Evolutionary conservation across 2,888 invertebrate species (phyloP).

Genomic region (Yponomeuta sedellus): DNA sequence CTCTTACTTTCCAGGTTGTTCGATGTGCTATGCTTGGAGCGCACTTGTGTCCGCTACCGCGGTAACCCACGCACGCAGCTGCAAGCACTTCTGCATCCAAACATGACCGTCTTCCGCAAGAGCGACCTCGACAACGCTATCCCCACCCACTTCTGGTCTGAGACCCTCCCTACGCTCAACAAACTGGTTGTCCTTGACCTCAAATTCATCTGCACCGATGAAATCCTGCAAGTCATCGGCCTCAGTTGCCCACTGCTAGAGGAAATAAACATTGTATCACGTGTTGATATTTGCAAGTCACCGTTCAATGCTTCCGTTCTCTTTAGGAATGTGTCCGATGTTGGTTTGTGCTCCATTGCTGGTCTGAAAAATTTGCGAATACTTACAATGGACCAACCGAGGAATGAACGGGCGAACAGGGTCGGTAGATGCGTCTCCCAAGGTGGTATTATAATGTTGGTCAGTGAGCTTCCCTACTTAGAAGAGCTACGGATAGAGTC

Average conservation of each 20-base stretch:
- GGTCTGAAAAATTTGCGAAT: slow-evolving; percentile 57
- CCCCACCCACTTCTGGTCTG: slow-evolving; percentile 60
- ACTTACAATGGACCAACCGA: slow-evolving; percentile 65
- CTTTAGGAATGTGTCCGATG: slow-evolving; percentile 65
- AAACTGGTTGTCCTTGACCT: slow-evolving; percentile 62
- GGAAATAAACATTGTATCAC: slow-evolving; percentile 68
- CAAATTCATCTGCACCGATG: slow-evolving; percentile 70
- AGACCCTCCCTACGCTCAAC: slow-evolving; percentile 49
- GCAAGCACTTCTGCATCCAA: slow-evolving; percentile 59
- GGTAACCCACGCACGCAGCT: slow-evolving; percentile 66
- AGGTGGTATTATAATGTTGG: slow-evolving; percentile 58
- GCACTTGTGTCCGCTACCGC: slow-evolving; percentile 57
- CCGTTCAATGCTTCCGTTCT: slow-evolving; percentile 66
- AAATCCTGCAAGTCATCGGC: slow-evolving; percentile 63
- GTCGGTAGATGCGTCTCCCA: slow-evolving; percentile 66
- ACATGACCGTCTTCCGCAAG: slow-evolving; percentile 65
- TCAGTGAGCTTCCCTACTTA: slow-evolving; percentile 55
- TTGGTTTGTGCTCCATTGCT: slow-evolving; percentile 53
- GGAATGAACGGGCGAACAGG: slow-evolving; percentile 58
- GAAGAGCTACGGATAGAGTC: slow-evolving; percentile 68
- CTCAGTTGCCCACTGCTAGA: slow-evolving; percentile 54
- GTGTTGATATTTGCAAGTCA: slow-evolving; percentile 66
- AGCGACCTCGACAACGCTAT: slow-evolving; percentile 63
- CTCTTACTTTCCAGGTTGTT: slow-evolving; percentile 52
- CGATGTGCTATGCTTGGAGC: slow-evolving; percentile 68